Conservation (phyloP, 2,797 vertebrate genomes). For the Aselliscus stoliczkanus region DNA sequence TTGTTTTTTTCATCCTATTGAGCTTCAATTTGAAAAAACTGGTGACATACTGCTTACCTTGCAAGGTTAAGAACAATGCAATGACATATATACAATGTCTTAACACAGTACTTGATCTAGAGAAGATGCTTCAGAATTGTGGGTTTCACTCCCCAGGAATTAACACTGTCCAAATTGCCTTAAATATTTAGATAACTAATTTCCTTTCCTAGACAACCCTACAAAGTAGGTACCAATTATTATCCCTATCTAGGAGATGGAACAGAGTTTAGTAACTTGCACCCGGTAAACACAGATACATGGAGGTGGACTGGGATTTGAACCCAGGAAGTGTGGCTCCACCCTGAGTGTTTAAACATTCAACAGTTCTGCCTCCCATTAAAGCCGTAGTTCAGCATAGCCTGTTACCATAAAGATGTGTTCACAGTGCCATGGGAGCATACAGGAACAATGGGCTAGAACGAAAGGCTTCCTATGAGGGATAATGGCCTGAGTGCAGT, state of each 20-base stretch:
- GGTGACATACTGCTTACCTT: neutral
- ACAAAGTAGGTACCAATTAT: neutral
- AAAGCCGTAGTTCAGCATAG: neutral
- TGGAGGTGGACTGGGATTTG: neutral
- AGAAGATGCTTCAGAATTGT: neutral
- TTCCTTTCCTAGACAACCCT: neutral
- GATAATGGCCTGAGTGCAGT: neutral
- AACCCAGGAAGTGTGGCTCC: neutral
- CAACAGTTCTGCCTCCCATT: neutral
- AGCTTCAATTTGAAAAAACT: constrained; percentile 11
- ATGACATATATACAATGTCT: neutral
- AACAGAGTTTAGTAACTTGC: neutral
- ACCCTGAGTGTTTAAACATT: neutral
- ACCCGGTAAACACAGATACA: neutral
- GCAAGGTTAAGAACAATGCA: neutral
- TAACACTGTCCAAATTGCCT: neutral
- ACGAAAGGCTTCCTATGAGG: neutral
- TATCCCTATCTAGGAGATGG: neutral
- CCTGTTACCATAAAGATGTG: neutral
- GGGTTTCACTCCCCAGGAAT: neutral
- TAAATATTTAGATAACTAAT: constrained; percentile 30
- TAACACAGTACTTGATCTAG: neutral
- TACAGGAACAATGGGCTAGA: neutral
- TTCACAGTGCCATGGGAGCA: neutral
- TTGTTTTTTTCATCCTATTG: neutral